Evolutionary conservation across 2,113 vertebrate species (phyloP), one percentile per base, ranked within the genome.

Genomic region (Otis tarda): DNA sequence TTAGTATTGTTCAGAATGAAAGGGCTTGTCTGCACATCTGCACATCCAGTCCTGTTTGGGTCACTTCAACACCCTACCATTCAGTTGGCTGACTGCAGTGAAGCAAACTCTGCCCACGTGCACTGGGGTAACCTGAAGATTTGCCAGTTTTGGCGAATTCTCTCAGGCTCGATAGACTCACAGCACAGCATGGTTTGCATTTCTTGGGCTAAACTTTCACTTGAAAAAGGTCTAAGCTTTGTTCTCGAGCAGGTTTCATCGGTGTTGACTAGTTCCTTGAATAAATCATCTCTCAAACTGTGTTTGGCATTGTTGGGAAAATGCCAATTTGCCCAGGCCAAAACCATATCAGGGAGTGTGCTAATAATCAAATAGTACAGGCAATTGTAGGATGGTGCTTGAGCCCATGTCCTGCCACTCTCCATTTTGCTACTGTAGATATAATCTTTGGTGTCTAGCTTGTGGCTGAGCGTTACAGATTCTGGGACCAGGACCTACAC

Each of bases 21-120:
- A 57, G 10, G 27, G 20, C 16, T 60, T 86, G 17, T 43, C 41
- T 43, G 41, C 14, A 43, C 41, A 43, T 56, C 39, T 69, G 22
- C 17, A 18, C 9, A 14, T 60, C 33, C 16, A 33, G 0, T 24
- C 10, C 16, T 22, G 0, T 12, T 12, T 60, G 65, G 43, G 8
- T 88, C 55, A 57, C 19, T 35, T 74, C 35, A 39, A 7, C 7
- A 41, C 23, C 22, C 14, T 52, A 19, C 12, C 17, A 25, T 15
- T 31, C 30, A 30, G 5, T 35, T 74, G 15, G 6, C 11, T 93
- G 23, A 12, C 31, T 81, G 24, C n/a, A 70, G 37, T 41, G 37
- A 70, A 21, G 17, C 14, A 74, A 61, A 67, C 22, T 45, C 39
- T 86, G 18, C 12, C 35, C 12, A 28, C 4, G 0, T 6, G 4